phyloP scores from a whole-genome alignment of 92 coral and sea anemone genomes.

The Nematostella vectensis region DNA sequence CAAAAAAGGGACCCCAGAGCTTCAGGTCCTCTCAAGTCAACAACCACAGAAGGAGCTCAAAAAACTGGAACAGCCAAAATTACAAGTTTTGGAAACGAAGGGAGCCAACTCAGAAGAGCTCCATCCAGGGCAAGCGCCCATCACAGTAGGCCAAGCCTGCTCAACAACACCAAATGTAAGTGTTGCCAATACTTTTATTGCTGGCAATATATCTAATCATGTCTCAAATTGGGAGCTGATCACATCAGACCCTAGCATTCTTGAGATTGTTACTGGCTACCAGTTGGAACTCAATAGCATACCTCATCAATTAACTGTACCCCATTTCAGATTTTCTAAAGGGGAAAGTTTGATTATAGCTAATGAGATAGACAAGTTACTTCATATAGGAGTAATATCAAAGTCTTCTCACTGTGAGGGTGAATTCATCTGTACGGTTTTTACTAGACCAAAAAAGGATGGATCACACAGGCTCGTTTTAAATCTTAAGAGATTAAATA shows the following conservation, averaged over 20 bases:
- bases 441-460: too few species aligned
- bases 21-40: slow-evolving; percentile 1
- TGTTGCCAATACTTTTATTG: slow-evolving; percentile 13
- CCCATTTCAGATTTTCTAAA: too few species aligned
- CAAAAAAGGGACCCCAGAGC: not conserved
- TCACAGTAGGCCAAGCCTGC: slow-evolving; percentile 5
- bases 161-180: not conserved
- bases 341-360: too few species aligned
- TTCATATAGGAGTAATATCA: too few species aligned
- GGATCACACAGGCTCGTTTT: too few species aligned
- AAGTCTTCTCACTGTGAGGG: too few species aligned
- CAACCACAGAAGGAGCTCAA: slow-evolving; percentile 10
- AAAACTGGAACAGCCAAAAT: slow-evolving; percentile 32
- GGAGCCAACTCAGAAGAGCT: slow-evolving; percentile 19
- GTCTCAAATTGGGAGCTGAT: slow-evolving; percentile 24
- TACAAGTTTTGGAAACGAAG: slow-evolving; percentile 27
- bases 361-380: too few species aligned
- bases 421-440: too few species aligned
- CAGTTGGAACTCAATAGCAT: not conserved
- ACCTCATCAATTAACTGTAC: not conserved
- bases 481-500: too few species aligned
- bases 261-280: slow-evolving; percentile 18
- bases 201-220: slow-evolving; percentile 32
- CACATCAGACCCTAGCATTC: slow-evolving; percentile 40
- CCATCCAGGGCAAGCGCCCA: slow-evolving; percentile 11